Percentiles rank a stretch among this genome's conserved stretches.
phyloP scores from a whole-genome alignment of 2,113 vertebrate genomes.

The Pteropus alecto region DNA sequence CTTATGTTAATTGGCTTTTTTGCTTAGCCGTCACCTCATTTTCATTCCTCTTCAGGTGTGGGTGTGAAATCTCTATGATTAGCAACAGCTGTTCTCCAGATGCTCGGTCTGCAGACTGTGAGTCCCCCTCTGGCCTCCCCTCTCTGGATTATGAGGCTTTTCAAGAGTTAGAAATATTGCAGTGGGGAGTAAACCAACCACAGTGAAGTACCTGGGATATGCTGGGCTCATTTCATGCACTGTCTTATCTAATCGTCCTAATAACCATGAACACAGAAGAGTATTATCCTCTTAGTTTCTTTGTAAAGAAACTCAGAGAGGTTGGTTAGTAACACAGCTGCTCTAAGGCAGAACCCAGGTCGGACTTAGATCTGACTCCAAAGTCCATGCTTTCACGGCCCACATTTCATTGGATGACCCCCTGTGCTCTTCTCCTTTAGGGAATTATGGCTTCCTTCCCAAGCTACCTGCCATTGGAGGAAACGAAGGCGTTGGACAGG shows the following conservation, averaged over 20 bases:
- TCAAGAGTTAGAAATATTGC: not conserved
- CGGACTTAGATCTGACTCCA: not conserved
- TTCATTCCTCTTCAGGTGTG: not conserved
- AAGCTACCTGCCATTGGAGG: slow-evolving; percentile 92
- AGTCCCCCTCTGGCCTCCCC: not conserved
- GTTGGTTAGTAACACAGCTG: not conserved
- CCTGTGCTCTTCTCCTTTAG: slow-evolving; percentile 77
- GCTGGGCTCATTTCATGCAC: not conserved
- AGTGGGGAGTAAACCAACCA: not conserved
- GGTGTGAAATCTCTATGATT: slow-evolving; percentile 29
- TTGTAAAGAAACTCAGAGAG: not conserved
- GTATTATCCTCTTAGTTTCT: not conserved
- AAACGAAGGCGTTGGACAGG: slow-evolving; percentile 93
- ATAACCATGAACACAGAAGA: not conserved
- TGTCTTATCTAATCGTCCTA: not conserved
- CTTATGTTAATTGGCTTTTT: slow-evolving; percentile 58
- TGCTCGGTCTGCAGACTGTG: not conserved
- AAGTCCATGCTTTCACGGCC: not conserved
- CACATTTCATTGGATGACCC: not conserved
- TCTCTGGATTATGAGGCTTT: slow-evolving; percentile 19
- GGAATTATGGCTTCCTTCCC: slow-evolving; percentile 90
- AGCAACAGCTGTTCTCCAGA: slow-evolving; percentile 46
- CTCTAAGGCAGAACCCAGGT: not conserved
- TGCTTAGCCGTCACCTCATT: slow-evolving; percentile 17
- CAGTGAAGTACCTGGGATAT: not conserved